phyloP scores from a whole-genome alignment of 2,797 vertebrate species.

The Epinephelus coioides region DNA sequence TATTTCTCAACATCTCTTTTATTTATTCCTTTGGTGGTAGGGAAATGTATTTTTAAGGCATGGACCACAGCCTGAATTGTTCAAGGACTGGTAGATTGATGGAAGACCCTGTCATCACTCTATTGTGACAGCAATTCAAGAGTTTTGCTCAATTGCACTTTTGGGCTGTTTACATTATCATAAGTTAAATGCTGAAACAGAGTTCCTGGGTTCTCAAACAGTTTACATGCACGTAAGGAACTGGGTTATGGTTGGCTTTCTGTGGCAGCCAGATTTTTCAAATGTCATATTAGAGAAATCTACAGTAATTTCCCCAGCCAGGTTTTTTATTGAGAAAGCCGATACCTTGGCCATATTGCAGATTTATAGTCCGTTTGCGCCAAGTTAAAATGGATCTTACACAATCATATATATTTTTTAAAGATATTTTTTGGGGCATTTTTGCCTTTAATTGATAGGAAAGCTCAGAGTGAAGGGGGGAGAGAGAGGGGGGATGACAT shows the following conservation, averaged over 20 bases:
- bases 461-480: too few relatives aligned
- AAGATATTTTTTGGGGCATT: too few relatives aligned
- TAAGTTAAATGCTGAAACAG: neutral
- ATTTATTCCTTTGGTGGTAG: slow-evolving; percentile 32
- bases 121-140: slow-evolving; percentile 18
- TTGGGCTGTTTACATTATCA: neutral
- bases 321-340: neutral
- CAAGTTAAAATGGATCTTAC: neutral
- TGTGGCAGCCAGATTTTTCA: neutral
- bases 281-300: neutral
- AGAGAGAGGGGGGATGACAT: too few relatives aligned
- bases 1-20: slow-evolving; percentile 48
- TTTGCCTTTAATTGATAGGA: too few relatives aligned
- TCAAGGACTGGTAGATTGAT: slow-evolving; percentile 18
- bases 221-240: neutral
- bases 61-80: slow-evolving; percentile 21
- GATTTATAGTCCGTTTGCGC: neutral
- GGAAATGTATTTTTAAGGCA: slow-evolving; percentile 22
- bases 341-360: neutral
- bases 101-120: slow-evolving; percentile 28
- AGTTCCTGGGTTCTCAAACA: neutral
- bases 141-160: slow-evolving; percentile 12
- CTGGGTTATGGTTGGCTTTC: neutral
- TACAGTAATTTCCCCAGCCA: neutral
- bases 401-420: neutral